These are phyloP conservation scores for Microcebus murinus DNA, from an alignment of 2,113 vertebrate genomes.

Conservation along the genomic window DNA sequence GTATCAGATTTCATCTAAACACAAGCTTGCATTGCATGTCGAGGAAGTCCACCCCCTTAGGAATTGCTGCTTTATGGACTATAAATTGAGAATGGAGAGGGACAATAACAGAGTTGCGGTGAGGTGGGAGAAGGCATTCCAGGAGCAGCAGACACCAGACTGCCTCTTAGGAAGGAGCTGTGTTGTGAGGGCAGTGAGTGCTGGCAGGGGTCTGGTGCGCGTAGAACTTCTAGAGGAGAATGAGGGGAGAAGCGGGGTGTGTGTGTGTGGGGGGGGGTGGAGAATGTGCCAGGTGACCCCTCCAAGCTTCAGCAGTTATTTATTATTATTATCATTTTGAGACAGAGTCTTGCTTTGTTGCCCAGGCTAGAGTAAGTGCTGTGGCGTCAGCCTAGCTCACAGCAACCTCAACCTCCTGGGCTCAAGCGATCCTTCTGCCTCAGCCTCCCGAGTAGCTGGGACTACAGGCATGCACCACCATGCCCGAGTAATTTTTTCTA, in stretches of 20 bases:
- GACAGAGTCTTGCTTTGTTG: too few relatives aligned
- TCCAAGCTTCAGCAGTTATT: background rate
- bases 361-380: too few relatives aligned
- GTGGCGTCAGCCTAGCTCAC: too few relatives aligned
- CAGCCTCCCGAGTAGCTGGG: too few relatives aligned
- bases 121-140: background rate
- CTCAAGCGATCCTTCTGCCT: too few relatives aligned
- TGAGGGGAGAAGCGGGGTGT: background rate
- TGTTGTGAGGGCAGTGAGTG: background rate
- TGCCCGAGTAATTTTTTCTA: too few relatives aligned
- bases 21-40: background rate
- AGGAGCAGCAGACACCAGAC: too few relatives aligned
- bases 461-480: too few relatives aligned
- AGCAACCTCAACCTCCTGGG: too few relatives aligned
- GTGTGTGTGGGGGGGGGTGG: background rate
- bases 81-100: background rate
- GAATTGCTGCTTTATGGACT: background rate
- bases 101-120: too few relatives aligned
- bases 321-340: too few relatives aligned
- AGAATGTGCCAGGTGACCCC: background rate
- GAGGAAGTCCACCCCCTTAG: background rate
- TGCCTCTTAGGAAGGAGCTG: background rate
- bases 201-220: background rate
- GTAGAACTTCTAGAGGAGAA: background rate
- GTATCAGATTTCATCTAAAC: background rate